Evolutionary conservation across 2,797 vertebrate genomes (phyloP).

Genomic region (Adrianichthys oophorus): DNA sequence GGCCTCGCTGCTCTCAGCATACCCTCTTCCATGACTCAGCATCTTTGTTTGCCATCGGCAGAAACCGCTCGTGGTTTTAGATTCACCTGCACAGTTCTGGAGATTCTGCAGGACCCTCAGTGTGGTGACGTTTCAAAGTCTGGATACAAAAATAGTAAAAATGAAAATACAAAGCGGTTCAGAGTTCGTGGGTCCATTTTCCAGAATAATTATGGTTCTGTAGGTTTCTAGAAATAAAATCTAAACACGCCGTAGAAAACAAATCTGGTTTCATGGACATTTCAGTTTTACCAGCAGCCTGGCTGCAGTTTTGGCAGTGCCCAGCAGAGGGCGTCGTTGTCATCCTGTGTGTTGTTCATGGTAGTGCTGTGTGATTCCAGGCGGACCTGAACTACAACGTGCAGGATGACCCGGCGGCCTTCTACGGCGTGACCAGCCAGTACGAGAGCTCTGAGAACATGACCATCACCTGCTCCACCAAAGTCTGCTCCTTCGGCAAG

Average conservation of each 20-base stretch:
- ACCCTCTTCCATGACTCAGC: constrained; percentile 5
- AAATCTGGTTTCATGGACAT: too few species aligned
- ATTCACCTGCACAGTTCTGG: too few species aligned
- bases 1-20: constrained; percentile 34
- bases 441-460: constrained; percentile 99
- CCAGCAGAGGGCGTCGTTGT: constrained; percentile 44
- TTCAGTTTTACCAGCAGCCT: neutral
- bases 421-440: constrained; percentile 96
- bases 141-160: too few species aligned
- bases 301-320: neutral
- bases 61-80: too few species aligned
- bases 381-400: constrained; percentile 95
- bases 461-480: constrained; percentile 99
- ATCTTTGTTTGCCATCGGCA: too few species aligned
- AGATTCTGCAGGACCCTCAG: too few species aligned
- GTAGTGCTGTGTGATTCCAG: constrained; percentile 64
- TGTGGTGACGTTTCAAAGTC: too few species aligned
- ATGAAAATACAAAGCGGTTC: too few species aligned
- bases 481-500: constrained; percentile 99
- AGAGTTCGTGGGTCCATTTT: too few species aligned
- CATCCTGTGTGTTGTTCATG: rapidly evolving
- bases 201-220: too few species aligned
- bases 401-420: constrained; percentile 91
- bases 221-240: too few species aligned
- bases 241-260: too few species aligned